Evolutionary conservation across 2,888 invertebrate genomes (phyloP).

Genomic region (Mimas tiliae): DNA sequence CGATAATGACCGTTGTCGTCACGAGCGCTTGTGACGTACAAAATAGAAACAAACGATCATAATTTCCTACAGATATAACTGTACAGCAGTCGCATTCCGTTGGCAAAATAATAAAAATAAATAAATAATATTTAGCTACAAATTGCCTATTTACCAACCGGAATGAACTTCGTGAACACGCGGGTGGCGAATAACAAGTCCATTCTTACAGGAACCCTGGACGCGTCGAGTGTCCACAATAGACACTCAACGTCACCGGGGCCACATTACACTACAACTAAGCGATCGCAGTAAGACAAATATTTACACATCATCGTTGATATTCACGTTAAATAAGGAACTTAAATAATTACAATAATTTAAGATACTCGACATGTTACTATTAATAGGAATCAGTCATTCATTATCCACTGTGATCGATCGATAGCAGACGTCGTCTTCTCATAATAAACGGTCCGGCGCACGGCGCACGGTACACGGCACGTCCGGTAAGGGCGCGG

Average conservation of each 20-base stretch:
- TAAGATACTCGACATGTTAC: conserved; percentile 77
- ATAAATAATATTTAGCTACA: conserved; percentile 82
- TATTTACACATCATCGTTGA: conserved; percentile 77
- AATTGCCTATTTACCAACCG: conserved; percentile 82
- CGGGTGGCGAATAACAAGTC: conserved; percentile 82
- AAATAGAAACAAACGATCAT: conserved; percentile 33
- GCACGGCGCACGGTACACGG: conserved; percentile 36
- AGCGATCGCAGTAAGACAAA: conserved; percentile 78
- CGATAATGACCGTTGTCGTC: conserved; percentile 22
- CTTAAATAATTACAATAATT: conserved; percentile 78
- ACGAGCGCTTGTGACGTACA: conserved; percentile 11
- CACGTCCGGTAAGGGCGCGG: conserved; percentile 35
- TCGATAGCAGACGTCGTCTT: conserved; percentile 61
- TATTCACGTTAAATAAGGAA: conserved; percentile 77
- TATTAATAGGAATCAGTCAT: conserved; percentile 83
- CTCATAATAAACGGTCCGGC: conserved; percentile 46
- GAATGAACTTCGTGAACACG: conserved; percentile 83
- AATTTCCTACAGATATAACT: conserved; percentile 75
- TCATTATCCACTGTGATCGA: conserved; percentile 70
- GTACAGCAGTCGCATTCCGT: conserved; percentile 83
- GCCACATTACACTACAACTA: conserved; percentile 74
- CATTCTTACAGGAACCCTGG: conserved; percentile 72
- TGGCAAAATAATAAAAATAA: conserved; percentile 79
- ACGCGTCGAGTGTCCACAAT: conserved; percentile 35
- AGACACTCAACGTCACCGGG: conserved; percentile 48